phyloP scores from a whole-genome alignment of 2,797 vertebrate genomes.

The Premnoplex brunnescens region DNA sequence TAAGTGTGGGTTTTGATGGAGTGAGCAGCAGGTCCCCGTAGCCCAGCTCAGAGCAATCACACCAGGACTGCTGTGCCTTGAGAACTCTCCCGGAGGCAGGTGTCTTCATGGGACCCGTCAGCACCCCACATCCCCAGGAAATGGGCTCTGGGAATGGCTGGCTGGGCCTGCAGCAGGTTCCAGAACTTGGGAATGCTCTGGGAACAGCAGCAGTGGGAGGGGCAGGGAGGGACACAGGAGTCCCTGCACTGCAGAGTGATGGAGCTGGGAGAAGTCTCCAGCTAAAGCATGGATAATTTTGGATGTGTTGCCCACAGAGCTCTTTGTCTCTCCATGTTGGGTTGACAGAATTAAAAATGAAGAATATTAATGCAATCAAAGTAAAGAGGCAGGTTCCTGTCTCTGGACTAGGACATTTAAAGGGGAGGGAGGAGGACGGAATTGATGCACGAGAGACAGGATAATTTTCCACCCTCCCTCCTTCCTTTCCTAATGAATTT shows the following conservation, averaged over 20 bases:
- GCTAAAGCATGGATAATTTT: background rate
- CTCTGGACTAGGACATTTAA: background rate
- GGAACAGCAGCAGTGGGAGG: fast-evolving
- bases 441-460: background rate
- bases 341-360: background rate
- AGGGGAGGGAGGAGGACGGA: background rate
- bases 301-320: background rate
- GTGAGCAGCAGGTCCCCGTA: background rate
- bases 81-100: fast-evolving
- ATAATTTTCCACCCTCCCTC: background rate
- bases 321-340: background rate
- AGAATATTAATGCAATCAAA: background rate
- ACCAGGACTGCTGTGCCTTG: background rate
- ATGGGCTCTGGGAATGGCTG: fast-evolving
- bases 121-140: background rate
- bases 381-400: background rate
- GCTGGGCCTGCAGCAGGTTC: background rate
- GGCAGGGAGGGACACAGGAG: background rate
- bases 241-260: fast-evolving
- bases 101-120: background rate
- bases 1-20: background rate
- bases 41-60: background rate
- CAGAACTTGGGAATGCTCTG: background rate
- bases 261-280: background rate
- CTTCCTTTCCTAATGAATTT: background rate